phyloP scores from a whole-genome alignment of 2,113 vertebrate genomes.

The Antechinus flavipes region DNA sequence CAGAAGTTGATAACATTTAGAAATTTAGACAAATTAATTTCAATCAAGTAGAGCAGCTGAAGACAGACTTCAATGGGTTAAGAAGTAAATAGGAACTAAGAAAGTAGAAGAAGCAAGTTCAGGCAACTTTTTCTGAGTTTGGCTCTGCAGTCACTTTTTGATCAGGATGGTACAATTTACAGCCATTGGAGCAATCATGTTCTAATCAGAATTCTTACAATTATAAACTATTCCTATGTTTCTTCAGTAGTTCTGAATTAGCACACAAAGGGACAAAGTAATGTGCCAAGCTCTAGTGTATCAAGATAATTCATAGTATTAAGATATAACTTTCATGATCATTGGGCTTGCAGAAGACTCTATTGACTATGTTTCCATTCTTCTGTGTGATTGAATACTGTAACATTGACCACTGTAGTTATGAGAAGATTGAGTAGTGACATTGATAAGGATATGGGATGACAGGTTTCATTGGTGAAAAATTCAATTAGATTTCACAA shows the following conservation, averaged over 20 bases:
- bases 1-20: background rate
- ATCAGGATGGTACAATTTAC: background rate
- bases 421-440: slow-evolving; percentile 21
- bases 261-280: background rate
- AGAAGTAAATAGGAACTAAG: background rate
- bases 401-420: background rate
- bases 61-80: background rate
- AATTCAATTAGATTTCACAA: background rate
- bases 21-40: background rate
- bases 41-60: background rate
- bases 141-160: background rate
- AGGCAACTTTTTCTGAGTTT: background rate
- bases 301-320: background rate
- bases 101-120: background rate
- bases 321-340: background rate
- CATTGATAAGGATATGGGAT: background rate
- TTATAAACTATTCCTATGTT: background rate
- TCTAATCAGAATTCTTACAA: background rate
- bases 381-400: background rate
- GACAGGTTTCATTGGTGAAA: background rate
- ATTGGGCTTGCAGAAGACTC: background rate
- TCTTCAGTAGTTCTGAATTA: background rate
- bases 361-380: background rate
- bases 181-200: background rate
- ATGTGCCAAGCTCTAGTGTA: background rate